Conservation (phyloP, 1,140 invertebrate genomes). For the Drosophila asahinai region DNA sequence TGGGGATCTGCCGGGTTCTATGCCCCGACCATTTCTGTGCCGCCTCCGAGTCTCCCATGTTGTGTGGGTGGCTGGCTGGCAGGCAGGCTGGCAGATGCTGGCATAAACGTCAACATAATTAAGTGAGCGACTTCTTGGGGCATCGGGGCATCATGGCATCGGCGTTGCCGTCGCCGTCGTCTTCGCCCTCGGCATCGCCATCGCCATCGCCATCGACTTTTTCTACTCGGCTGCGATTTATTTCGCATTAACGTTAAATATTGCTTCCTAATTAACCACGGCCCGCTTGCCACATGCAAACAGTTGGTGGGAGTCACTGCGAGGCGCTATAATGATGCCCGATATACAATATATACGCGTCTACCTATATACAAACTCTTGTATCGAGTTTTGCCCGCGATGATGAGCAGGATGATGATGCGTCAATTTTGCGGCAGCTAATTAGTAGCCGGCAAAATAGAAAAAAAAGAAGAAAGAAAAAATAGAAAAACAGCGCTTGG, state of each 20-base stretch:
- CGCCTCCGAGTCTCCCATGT: neutral
- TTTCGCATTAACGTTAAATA: constrained; percentile 83
- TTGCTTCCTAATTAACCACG: constrained; percentile 79
- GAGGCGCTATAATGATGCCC: constrained; percentile 56
- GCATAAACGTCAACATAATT: constrained; percentile 83
- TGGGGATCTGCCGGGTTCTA: constrained; percentile 43
- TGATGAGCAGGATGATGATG: constrained; percentile 69
- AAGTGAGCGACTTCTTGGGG: constrained; percentile 68
- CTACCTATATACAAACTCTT: constrained; percentile 18
- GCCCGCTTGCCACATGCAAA: constrained; percentile 58
- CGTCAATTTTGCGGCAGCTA: constrained; percentile 73
- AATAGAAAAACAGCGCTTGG: constrained; percentile 17
- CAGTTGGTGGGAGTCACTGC: constrained; percentile 19
- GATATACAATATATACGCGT: constrained; percentile 22
- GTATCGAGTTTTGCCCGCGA: constrained; percentile 37
- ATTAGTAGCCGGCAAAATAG: constrained; percentile 59
- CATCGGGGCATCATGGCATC: constrained; percentile 20
- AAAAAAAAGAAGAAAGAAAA: constrained; percentile 53
- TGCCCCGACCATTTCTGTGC: neutral
- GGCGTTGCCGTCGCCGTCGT: neutral
- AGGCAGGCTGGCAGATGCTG: constrained; percentile 30
- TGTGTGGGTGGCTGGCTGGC: constrained; percentile 31
- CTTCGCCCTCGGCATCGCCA: constrained; percentile 13
- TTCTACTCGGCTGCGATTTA: constrained; percentile 70
- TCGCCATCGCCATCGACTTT: constrained; percentile 39